Base-by-base conservation (phyloP, 2,888 invertebrate genomes). In the Thymelicus acteon region DNA sequence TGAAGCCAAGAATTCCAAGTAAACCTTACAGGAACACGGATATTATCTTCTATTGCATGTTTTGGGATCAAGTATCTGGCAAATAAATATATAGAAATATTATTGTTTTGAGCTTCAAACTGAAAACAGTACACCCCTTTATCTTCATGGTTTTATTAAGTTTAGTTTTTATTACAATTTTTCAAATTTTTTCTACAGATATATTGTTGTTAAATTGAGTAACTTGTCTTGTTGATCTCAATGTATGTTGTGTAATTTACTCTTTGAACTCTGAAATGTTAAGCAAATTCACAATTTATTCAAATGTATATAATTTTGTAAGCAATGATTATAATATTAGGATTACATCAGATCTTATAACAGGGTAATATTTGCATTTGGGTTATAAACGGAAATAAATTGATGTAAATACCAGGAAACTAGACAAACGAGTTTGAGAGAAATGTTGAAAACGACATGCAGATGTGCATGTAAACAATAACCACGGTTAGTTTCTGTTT, bases 291-390 rank as follows among this genome's bases (percentile, higher is more conserved):
- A 47, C 13, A 47, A 47, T 6, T 47, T 47, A 47, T 47, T 47
- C 3, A 47, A 47, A 47, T 47, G 13, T 47, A 13, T 13, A n/a
- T 13, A 10, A 47, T 47, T 52, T 52, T 31, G 31, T 31, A 31
- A 2, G 19, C 37, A 48, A 31, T 48, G 61, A 47, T 57, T 47
- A 54, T 2, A 15, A n/a, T 24, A 48, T 3, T 62, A 48, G 0
- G 57, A 57, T 65, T 57, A 57, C 31, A n/a, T 57, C 44, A 65
- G 5, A 24, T 57, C 31, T 24, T n/a, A n/a, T n/a, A 15, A 54
- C 65, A 13, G 8, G n/a, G 12, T 57, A 10, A 65, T 0, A 65
- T 65, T 65, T 40, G 57, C 31, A 65, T 65, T 65, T 65, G 57
- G 15, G 15, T 44, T 19, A 57, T 19, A 8, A 47, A 13, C 31